Evolutionary conservation across 2,113 vertebrate species (phyloP).

Genomic region (Alethe diademata): DNA sequence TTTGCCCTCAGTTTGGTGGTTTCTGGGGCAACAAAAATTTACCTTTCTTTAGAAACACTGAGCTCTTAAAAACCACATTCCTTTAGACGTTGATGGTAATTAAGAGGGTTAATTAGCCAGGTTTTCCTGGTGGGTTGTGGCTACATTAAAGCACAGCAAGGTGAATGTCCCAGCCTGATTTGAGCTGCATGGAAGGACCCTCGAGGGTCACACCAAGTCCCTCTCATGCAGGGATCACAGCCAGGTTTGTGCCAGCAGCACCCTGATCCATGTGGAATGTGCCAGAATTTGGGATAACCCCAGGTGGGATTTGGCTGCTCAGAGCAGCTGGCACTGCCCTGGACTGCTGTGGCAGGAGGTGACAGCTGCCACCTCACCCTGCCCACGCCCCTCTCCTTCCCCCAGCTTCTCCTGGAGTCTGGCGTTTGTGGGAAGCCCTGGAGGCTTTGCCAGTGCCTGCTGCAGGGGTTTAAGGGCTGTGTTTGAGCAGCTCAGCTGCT

Average conservation of each 20-base stretch:
- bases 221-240: not conserved
- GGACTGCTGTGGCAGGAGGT: too few relatives aligned
- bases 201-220: not conserved
- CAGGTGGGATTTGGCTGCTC: too few relatives aligned
- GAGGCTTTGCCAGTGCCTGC: not conserved
- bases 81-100: not conserved
- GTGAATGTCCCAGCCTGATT: fast-evolving
- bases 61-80: not conserved
- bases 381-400: not conserved
- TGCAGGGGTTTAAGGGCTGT: not conserved
- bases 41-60: not conserved
- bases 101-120: not conserved
- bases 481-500: too few relatives aligned
- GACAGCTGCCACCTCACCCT: not conserved
- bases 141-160: not conserved
- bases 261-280: not conserved
- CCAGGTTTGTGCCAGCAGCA: not conserved
- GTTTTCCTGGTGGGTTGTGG: not conserved
- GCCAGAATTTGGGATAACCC: not conserved
- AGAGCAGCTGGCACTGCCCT: too few relatives aligned
- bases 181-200: not conserved
- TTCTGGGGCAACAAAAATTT: not conserved
- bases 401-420: too few relatives aligned
- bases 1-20: not conserved
- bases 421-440: not conserved